Percentiles rank a stretch among this genome's conserved stretches.
These are phyloP conservation scores for Procavia capensis DNA, from an alignment of 2,113 vertebrate species.

Conservation along the genomic window DNA sequence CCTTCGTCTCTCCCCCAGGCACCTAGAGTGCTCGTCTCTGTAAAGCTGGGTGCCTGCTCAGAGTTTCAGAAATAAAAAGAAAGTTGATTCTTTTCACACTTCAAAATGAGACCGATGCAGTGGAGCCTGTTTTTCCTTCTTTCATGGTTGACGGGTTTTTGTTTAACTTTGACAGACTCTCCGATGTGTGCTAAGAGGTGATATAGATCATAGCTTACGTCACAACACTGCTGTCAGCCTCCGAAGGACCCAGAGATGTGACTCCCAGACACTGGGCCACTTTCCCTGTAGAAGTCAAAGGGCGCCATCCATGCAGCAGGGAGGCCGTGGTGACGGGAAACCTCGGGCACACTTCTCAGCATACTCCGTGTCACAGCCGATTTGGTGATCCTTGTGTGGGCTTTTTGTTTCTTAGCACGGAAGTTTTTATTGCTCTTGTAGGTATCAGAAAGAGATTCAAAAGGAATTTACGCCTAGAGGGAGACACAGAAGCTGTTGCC, in stretches of 20 bases:
- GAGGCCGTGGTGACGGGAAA: too few species aligned
- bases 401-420: not conserved
- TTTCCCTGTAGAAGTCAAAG: not conserved
- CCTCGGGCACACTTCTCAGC: too few species aligned
- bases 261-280: conserved; percentile 3
- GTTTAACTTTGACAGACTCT: conserved; percentile 44
- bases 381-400: not conserved
- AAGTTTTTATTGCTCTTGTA: conserved; percentile 23
- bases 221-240: not conserved
- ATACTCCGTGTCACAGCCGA: too few species aligned
- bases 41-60: not conserved
- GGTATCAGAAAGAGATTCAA: conserved; percentile 37
- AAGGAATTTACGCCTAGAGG: not conserved
- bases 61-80: conserved; percentile 12
- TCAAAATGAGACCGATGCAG: not conserved
- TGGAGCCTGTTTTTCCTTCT: not conserved
- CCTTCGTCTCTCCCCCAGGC: not conserved
- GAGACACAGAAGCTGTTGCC: too few species aligned
- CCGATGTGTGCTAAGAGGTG: not conserved
- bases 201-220: too few species aligned
- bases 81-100: not conserved
- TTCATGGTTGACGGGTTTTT: not conserved
- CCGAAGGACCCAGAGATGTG: conserved; percentile 14
- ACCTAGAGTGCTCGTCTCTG: not conserved
- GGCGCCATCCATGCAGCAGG: not conserved